These are phyloP conservation scores for Phenacoccus solenopsis DNA, from an alignment of 1,140 invertebrate genomes.

Conservation along the genomic window DNA sequence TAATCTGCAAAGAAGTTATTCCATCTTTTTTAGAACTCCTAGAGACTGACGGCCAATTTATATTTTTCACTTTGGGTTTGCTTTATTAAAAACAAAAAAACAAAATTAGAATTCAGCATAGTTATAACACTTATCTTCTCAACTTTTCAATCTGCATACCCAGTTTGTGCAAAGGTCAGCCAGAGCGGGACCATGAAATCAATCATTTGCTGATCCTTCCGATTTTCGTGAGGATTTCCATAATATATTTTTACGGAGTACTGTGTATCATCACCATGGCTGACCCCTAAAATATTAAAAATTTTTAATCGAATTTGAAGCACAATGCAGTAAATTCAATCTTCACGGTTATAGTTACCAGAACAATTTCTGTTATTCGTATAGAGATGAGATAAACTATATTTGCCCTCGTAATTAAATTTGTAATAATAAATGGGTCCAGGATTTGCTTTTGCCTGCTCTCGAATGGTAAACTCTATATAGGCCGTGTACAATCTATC, in stretches of 20 bases:
- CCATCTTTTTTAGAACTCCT: background rate
- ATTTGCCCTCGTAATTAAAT: slow-evolving; percentile 25
- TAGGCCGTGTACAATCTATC: slow-evolving; percentile 27
- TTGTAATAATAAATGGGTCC: slow-evolving; percentile 27
- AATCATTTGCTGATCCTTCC: slow-evolving; percentile 22
- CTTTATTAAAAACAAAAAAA: no score
- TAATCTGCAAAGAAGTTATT: background rate
- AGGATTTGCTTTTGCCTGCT: slow-evolving; percentile 21
- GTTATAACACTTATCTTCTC: no score
- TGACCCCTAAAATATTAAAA: slow-evolving; percentile 24
- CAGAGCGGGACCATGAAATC: slow-evolving; percentile 24
- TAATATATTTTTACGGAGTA: slow-evolving; percentile 23
- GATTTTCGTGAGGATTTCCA: slow-evolving; percentile 21
- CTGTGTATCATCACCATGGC: slow-evolving; percentile 25
- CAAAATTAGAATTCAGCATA: no score
- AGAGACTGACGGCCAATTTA: background rate
- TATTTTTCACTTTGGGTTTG: background rate
- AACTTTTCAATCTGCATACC: no score
- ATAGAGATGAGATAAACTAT: slow-evolving; percentile 21
- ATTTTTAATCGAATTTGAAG: no score
- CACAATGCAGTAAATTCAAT: no score
- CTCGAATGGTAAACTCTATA: slow-evolving; percentile 22
- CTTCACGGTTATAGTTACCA: no score
- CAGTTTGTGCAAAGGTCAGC: slow-evolving; percentile 23
- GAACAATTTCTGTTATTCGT: background rate